These are phyloP conservation scores for Hydractinia symbiolongicarpus DNA, from an alignment of 30 jellyfish, hydroid and myxozoan genomes.

Conservation along the genomic window DNA sequence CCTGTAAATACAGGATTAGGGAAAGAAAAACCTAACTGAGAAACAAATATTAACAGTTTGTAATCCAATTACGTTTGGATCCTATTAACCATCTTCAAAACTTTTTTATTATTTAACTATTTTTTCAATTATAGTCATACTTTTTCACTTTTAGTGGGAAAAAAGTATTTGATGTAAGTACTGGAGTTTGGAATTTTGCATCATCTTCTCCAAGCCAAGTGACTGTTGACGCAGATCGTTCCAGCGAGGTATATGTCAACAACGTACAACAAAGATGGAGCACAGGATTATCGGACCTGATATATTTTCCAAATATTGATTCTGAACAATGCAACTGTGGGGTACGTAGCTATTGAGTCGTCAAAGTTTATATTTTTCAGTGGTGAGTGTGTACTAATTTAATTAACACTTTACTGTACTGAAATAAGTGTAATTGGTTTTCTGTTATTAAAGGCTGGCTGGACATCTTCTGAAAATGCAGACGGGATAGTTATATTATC, in stretches of 20 bases:
- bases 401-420: too few species aligned
- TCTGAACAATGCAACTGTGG: not conserved
- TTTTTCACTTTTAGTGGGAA: not conserved
- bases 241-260: not conserved
- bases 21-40: not conserved
- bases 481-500: not conserved
- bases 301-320: not conserved
- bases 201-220: not conserved
- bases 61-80: too few species aligned
- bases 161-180: not conserved
- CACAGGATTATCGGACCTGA: not conserved
- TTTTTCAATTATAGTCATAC: too few species aligned
- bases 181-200: not conserved
- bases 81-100: too few species aligned
- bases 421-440: slow-evolving; percentile 2
- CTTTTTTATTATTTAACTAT: too few species aligned
- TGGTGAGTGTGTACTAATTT: too few species aligned
- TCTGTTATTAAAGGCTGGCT: slow-evolving; percentile 10
- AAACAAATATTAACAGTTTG: not conserved
- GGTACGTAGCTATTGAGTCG: too few species aligned
- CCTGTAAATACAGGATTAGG: too few species aligned
- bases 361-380: too few species aligned
- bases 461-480: slow-evolving; percentile 2
- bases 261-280: not conserved
- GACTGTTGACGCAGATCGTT: not conserved